Percentiles rank a stretch among this genome's conserved stretches.
These are phyloP conservation scores for Cremastobaeus sp. DNA, from an alignment of 2,888 invertebrate genomes.

Conservation along the genomic window DNA sequence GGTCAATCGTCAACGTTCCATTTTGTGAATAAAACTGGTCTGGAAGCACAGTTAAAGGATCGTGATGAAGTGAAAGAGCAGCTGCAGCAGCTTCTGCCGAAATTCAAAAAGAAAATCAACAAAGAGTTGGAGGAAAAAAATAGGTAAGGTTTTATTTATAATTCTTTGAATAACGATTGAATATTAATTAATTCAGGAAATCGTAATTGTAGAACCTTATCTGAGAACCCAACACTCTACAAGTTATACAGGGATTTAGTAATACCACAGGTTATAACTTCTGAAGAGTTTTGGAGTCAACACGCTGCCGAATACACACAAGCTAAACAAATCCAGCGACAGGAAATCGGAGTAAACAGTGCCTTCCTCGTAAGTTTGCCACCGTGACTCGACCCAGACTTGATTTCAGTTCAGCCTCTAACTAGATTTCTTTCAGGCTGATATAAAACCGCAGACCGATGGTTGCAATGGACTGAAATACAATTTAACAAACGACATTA, in stretches of 20 bases:
- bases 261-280: constrained; percentile 94
- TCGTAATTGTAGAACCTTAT: constrained; percentile 82
- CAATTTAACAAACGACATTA: constrained; percentile 97
- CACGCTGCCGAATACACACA: constrained; percentile 88
- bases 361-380: constrained; percentile 81
- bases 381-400: no score
- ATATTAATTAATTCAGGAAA: no score
- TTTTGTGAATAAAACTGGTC: constrained; percentile 93
- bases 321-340: constrained; percentile 85
- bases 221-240: constrained; percentile 92
- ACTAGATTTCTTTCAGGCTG: constrained; percentile 83
- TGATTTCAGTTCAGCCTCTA: neutral
- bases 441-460: constrained; percentile 97
- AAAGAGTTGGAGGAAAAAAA: constrained; percentile 94
- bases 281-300: constrained; percentile 98
- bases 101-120: constrained; percentile 94
- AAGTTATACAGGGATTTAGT: constrained; percentile 98
- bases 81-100: constrained; percentile 92
- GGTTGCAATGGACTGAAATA: constrained; percentile 98
- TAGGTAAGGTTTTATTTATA: constrained; percentile 76
- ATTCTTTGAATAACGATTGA: no score
- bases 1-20: constrained; percentile 97
- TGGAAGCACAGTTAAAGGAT: constrained; percentile 90
- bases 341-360: constrained; percentile 89
- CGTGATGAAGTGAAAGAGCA: constrained; percentile 95